Evolutionary conservation across 2,113 vertebrate species (phyloP).

Genomic region (Nettapus auritus): DNA sequence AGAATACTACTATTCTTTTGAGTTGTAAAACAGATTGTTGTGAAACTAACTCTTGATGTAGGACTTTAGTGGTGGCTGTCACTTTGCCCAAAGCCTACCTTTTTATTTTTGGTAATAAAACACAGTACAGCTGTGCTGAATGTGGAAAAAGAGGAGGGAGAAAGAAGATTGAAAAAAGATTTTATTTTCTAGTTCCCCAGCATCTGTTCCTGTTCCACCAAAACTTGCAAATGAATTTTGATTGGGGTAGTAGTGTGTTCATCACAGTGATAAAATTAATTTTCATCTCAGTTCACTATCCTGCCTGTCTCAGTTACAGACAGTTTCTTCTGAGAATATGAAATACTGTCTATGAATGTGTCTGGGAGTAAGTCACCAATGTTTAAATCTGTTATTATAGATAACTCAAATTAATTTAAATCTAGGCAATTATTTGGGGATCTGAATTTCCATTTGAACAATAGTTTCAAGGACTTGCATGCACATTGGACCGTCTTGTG

Average conservation of each 20-base stretch:
- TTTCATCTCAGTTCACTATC: slow-evolving; percentile 29
- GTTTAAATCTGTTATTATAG: neutral
- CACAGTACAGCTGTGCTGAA: neutral
- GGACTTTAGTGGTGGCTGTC: neutral
- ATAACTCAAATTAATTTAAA: slow-evolving; percentile 46
- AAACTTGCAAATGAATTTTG: slow-evolving; percentile 34
- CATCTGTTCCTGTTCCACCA: neutral
- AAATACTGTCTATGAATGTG: slow-evolving; percentile 16
- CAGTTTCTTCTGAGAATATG: slow-evolving; percentile 46
- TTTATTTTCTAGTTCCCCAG: slow-evolving; percentile 14
- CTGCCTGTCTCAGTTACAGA: neutral
- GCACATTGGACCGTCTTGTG: neutral
- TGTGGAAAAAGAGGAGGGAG: neutral
- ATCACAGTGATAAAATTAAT: slow-evolving; percentile 43
- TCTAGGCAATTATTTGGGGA: slow-evolving; percentile 38
- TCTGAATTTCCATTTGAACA: slow-evolving; percentile 54
- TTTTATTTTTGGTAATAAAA: slow-evolving; percentile 4
- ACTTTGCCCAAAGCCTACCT: neutral
- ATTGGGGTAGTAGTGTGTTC: slow-evolving; percentile 14
- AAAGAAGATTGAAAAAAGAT: neutral
- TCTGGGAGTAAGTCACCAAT: neutral
- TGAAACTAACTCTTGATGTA: neutral
- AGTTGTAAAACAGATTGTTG: neutral
- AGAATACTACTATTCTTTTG: neutral
- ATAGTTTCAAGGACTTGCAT: slow-evolving; percentile 4